Evolutionary conservation across 2,797 vertebrate species (phyloP), one percentile per base, ranked within the genome.

Genomic region (Chrosomus eos): DNA sequence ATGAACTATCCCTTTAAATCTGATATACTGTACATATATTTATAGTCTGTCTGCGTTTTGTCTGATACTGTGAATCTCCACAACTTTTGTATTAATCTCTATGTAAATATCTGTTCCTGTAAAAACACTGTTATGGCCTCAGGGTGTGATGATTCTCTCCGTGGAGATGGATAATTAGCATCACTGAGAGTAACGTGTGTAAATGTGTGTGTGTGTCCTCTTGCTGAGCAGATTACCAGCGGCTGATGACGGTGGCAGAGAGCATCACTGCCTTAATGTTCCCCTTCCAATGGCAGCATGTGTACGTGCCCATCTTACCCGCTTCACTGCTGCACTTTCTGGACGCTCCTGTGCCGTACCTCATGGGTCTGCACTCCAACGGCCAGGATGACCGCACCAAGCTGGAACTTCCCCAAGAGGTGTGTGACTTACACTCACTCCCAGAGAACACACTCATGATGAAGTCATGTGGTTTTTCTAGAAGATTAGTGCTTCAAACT

Each of bases 271-370:
- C 97, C 88, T 95, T 99, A 86, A 98, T 99, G 97, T 99, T 99
- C 94, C 98, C 98, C 55, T 99, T 96, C 95, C 98, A 98, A 91
- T 99, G 98, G 98, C 98, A 99, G 91, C 98, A 99, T 62, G 98
- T 99, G 23, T 99, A 99, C 75, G 98, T 99, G 87, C 98, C 98
- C 87, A 99, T 99, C 85, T 96, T 99, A 87, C 98, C 98, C 0
- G 98, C 98, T 88, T 99, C 98, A 43, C 98, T 99, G 87, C 96
- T 99, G 87, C 98, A 99, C 94, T 99, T 99, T 94, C 94, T 99
- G 91, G 98, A 99, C 40, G 98, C 98, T 72, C 98, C 98, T 16
- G 98, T 99, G 88, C 98, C 98, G 40, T 99, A 99, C 93, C 95
- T 99, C 78, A 99, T 99, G 98, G 98, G 98, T 86, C 96, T 99